Evolutionary conservation across 1,140 invertebrate genomes (phyloP), one percentile per base, ranked within the genome.

Genomic region (Drosophila punjabiensis): DNA sequence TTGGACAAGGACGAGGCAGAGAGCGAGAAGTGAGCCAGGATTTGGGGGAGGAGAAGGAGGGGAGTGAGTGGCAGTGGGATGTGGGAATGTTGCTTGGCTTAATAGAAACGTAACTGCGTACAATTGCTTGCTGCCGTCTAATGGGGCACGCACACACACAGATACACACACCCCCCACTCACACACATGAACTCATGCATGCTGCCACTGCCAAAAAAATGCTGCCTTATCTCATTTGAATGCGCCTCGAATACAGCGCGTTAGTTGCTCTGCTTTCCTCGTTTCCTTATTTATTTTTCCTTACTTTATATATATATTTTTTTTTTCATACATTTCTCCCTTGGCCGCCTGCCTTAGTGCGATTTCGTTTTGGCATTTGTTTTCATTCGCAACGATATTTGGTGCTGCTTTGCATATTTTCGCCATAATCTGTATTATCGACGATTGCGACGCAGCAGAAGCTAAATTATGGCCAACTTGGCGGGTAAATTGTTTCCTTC

Each of bases 81-180:
- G 75, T 53, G 55, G 24, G 3, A 61, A 79, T 69, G 76, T 70
- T 79, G 75, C 59, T 79, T 70, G 76, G 76, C 80, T 82, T 78
- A 65, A 79, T 81, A 77, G 79, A 81, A 81, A 81, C 81, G 80
- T 82, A 82, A 82, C 76, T 82, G 80, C 81, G 67, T 74, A 76
- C 80, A 82, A 82, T 82, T 82, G 74, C 62, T 66, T 68, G 65
- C 79, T 82, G 73, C 74, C 73, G 68, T 60, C 76, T 78, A 81
- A 81, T 81, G 80, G 80, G 47, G 77, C 59, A 70, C 76, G 53
- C 81, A 79, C 48, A 78, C 60, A 81, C 37, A 14, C 45, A 68
- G 39, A 65, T 20, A 66, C 68, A 75, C 59, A 48, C 41, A 39
- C 32, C 9, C 20, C 14, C 20, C 14, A 39, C 55, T 39, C 55